These are phyloP conservation scores for Onchidella celtica DNA, from an alignment of 2,888 invertebrate species.

Conservation along the genomic window DNA sequence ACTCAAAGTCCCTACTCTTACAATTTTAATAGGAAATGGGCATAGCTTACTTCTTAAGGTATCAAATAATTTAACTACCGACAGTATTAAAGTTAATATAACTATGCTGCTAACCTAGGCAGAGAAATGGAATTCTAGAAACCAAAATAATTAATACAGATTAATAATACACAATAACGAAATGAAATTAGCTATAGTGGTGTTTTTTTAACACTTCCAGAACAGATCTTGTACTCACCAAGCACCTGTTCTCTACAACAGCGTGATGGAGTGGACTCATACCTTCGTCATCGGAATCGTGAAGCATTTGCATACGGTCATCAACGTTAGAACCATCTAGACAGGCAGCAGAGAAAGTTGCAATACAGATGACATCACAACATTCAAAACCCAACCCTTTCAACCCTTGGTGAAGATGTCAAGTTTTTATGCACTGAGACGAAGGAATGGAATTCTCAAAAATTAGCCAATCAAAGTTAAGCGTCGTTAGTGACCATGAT, in stretches of 20 bases:
- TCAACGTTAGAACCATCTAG: not conserved
- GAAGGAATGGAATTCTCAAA: too few species aligned
- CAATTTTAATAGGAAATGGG: too few species aligned
- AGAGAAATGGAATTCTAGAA: not conserved
- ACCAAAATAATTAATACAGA: not conserved
- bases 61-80: too few species aligned
- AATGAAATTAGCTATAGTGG: not conserved
- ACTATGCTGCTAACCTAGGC: too few species aligned
- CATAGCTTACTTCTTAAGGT: too few species aligned
- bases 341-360: too few species aligned
- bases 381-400: not conserved
- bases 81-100: too few species aligned
- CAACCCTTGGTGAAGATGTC: not conserved
- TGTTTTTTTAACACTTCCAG: not conserved
- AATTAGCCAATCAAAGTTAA: not conserved
- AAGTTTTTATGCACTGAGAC: not conserved
- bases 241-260: not conserved
- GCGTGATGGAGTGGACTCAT: conserved; percentile 39
- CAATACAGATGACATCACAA: too few species aligned
- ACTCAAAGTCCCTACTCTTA: too few species aligned
- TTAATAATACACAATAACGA: not conserved
- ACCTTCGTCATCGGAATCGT: conserved; percentile 34
- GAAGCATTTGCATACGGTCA: not conserved
- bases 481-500: too few species aligned
- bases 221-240: conserved; percentile 11